A percentile compares a stretch with the other conserved stretches of the same genome.
Conservation (phyloP, 2,113 vertebrate genomes). For the Burhinus bistriatus region DNA sequence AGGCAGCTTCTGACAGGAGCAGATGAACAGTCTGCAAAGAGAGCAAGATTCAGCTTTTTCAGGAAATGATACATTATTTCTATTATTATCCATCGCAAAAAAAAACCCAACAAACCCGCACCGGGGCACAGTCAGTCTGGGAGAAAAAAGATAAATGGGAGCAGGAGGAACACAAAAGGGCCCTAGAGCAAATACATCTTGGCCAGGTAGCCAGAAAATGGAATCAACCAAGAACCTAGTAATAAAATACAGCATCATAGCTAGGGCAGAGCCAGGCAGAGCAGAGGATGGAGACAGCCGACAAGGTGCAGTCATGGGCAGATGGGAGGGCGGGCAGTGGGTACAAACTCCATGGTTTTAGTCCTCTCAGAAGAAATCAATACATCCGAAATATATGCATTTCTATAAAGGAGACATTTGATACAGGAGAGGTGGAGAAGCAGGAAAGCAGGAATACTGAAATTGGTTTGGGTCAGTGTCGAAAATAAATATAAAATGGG, state of each 20-base stretch:
- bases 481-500: background rate
- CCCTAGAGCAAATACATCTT: background rate
- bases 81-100: background rate
- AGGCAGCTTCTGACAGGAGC: background rate
- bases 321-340: rapidly evolving
- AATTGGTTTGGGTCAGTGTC: background rate
- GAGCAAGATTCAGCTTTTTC: conserved; percentile 18
- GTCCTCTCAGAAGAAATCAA: background rate
- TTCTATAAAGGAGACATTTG: background rate
- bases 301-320: background rate
- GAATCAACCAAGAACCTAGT: background rate
- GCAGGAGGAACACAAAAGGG: background rate
- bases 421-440: background rate
- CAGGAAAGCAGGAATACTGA: background rate
- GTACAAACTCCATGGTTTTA: background rate
- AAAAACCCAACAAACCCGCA: background rate
- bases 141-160: background rate
- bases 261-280: background rate
- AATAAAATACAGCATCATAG: background rate
- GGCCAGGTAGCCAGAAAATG: background rate
- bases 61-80: conserved; percentile 17
- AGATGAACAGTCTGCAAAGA: background rate
- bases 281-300: background rate
- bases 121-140: background rate
- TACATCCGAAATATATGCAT: background rate